A percentile compares a stretch with the other conserved stretches of the same genome.
Evolutionary conservation across 2,797 vertebrate species (phyloP).

Genomic region (Clarias platycephalus): DNA sequence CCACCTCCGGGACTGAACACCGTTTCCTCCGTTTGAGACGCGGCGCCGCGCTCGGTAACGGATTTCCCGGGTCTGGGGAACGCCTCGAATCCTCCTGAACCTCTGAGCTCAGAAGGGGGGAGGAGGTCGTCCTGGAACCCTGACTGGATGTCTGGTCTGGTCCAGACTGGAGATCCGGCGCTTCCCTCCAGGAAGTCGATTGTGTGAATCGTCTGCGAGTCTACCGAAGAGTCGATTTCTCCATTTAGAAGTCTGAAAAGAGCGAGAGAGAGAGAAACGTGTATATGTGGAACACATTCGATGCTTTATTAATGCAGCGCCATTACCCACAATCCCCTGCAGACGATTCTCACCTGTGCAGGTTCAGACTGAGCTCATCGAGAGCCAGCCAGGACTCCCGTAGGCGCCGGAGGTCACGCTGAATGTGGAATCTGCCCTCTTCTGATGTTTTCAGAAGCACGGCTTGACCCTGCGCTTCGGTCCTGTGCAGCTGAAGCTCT

Average conservation of each 20-base stretch:
- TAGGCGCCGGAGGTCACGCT: constrained; percentile 77
- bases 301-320: background rate
- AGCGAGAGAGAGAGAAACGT: background rate
- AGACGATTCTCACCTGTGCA: constrained; percentile 65
- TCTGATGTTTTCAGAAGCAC: constrained; percentile 80
- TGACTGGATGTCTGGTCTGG: background rate
- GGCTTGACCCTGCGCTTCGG: constrained; percentile 73
- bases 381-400: constrained; percentile 75
- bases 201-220: background rate
- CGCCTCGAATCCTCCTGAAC: background rate
- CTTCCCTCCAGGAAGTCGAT: background rate
- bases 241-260: constrained; percentile 64
- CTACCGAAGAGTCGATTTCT: constrained; percentile 26
- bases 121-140: constrained; percentile 25
- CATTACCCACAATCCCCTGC: constrained; percentile 5
- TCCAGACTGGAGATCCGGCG: background rate
- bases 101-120: background rate
- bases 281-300: background rate
- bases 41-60: background rate
- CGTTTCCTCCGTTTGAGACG: background rate
- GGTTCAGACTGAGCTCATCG: constrained; percentile 66
- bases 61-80: background rate
- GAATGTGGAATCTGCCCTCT: constrained; percentile 78
- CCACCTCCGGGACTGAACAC: constrained; percentile 3
- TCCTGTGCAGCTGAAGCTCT: constrained; percentile 81